Evolutionary conservation across 2,113 vertebrate genomes (phyloP).

Genomic region (Xenopus laevis): DNA sequence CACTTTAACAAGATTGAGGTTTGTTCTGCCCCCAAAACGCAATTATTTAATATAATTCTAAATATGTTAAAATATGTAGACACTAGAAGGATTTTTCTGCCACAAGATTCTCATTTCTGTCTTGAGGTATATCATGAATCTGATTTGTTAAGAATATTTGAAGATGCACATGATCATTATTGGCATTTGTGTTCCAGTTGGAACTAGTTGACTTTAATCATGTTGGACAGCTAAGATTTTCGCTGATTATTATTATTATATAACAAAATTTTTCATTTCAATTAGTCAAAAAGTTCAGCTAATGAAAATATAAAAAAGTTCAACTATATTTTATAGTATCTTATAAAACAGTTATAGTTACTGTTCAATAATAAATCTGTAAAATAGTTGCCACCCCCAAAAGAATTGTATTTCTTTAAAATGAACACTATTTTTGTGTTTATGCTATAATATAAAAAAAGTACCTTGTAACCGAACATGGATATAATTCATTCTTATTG

Average conservation of each 20-base stretch:
- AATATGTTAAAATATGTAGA: conserved; percentile 10
- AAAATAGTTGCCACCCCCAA: too few species aligned
- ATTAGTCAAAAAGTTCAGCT: too few species aligned
- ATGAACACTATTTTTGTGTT: too few species aligned
- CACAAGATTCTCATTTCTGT: conserved; percentile 31
- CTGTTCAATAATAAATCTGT: too few species aligned
- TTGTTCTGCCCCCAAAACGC: neutral
- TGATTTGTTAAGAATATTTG: conserved; percentile 44
- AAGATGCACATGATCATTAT: conserved; percentile 41
- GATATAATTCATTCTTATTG: too few species aligned
- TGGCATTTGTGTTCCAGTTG: conserved; percentile 32
- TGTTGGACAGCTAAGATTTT: conserved; percentile 21
- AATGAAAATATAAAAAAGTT: too few species aligned
- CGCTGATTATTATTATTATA: conserved; percentile 4
- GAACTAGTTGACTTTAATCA: conserved; percentile 43
- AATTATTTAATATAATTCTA: conserved; percentile 37
- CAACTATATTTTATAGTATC: too few species aligned
- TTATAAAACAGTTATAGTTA: too few species aligned
- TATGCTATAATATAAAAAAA: too few species aligned
- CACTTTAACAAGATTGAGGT: neutral
- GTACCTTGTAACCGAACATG: too few species aligned
- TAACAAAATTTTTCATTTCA: too few species aligned
- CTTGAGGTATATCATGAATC: conserved; percentile 40
- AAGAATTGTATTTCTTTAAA: too few species aligned
- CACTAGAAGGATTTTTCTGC: conserved; percentile 28